Conservation (phyloP, 2,113 vertebrate species). For the Ailurus styani region DNA sequence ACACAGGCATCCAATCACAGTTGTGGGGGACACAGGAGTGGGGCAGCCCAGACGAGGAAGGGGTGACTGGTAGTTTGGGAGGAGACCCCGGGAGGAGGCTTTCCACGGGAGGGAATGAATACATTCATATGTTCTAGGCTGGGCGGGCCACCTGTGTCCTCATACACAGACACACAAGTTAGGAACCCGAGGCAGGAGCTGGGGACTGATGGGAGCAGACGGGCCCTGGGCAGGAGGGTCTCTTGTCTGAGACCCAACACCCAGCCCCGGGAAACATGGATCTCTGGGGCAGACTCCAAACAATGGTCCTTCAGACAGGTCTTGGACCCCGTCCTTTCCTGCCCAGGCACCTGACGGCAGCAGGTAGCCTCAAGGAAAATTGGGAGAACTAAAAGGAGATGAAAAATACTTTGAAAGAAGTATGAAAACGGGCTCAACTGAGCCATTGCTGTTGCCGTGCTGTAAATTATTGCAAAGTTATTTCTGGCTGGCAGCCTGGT, state of each 20-base stretch:
- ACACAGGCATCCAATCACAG: background rate
- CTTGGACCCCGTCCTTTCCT: background rate
- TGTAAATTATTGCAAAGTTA: constrained; percentile 58
- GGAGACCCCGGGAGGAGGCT: background rate
- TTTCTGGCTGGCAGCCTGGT: constrained; percentile 58
- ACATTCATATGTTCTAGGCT: background rate
- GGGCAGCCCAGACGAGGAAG: background rate
- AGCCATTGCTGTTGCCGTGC: constrained; percentile 29
- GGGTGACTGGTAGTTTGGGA: background rate
- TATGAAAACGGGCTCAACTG: background rate
- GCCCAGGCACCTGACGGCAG: background rate
- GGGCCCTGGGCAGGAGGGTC: background rate
- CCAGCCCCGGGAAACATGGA: background rate
- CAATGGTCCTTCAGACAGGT: background rate
- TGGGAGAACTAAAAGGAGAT: constrained; percentile 46
- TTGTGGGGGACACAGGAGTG: background rate
- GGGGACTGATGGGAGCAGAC: background rate
- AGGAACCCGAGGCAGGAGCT: background rate
- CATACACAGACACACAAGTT: background rate
- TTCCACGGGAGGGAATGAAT: background rate
- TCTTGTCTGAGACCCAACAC: background rate
- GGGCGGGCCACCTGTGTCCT: background rate
- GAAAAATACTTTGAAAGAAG: constrained; percentile 65
- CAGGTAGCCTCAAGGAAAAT: constrained; percentile 46
- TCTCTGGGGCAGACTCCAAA: constrained; percentile 23